These are phyloP conservation scores for Chaetophractus vellerosus DNA, from an alignment of 2,797 vertebrate genomes.

Conservation along the genomic window DNA sequence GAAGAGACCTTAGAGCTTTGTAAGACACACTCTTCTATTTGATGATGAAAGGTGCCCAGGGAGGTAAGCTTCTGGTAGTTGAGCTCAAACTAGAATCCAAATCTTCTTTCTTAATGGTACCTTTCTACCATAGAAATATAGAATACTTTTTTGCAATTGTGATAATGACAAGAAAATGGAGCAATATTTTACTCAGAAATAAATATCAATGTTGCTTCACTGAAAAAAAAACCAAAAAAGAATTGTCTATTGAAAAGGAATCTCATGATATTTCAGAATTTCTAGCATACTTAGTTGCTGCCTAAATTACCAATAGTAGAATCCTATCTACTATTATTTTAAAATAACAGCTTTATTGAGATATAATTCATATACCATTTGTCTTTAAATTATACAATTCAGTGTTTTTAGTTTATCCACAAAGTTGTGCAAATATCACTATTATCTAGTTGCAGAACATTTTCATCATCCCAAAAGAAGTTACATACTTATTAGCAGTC, in stretches of 20 bases:
- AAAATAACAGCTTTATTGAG: background rate
- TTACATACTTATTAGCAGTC: background rate
- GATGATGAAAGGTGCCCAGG: background rate
- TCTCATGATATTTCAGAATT: constrained; percentile 11
- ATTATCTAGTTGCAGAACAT: constrained; percentile 1
- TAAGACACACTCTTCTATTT: background rate
- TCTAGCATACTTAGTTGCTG: background rate
- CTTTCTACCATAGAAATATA: background rate
- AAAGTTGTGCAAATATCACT: background rate
- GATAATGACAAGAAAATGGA: background rate
- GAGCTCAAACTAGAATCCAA: background rate
- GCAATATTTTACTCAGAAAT: constrained; percentile 7
- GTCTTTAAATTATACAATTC: background rate
- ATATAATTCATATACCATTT: background rate
- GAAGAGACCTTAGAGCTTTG: background rate
- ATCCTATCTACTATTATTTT: background rate
- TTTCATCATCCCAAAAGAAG: background rate
- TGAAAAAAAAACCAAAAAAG: background rate
- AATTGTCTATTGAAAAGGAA: background rate
- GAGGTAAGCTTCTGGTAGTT: background rate
- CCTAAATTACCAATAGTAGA: background rate
- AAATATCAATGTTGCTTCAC: background rate
- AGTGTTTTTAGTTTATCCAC: background rate
- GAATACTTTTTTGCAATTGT: constrained; percentile 37
- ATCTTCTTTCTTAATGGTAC: constrained; percentile 4